Evolutionary conservation across 2,797 vertebrate genomes (phyloP).

Genomic region (Cuniculus paca): DNA sequence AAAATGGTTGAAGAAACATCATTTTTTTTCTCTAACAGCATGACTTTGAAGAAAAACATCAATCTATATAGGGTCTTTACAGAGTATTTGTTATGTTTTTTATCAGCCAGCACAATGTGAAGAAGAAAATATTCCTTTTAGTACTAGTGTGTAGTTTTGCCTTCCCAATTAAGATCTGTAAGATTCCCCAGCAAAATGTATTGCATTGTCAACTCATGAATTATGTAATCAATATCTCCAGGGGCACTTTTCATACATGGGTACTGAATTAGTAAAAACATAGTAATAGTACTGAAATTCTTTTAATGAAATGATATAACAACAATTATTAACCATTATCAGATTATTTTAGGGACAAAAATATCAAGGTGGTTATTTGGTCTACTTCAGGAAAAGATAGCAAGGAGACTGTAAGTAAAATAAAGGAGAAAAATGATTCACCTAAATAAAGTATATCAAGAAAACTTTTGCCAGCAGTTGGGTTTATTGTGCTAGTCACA

Average conservation of each 20-base stretch:
- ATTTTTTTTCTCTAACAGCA: neutral
- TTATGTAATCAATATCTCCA: neutral
- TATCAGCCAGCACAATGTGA: neutral
- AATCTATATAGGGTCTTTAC: neutral
- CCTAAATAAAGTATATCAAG: neutral
- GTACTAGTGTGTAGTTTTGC: neutral
- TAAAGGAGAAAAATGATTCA: neutral
- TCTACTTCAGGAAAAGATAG: neutral
- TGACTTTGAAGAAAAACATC: neutral
- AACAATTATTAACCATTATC: neutral
- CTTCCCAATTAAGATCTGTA: neutral
- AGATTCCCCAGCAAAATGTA: neutral
- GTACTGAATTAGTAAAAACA: neutral
- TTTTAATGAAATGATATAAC: neutral
- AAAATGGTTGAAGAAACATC: neutral
- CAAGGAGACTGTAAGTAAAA: neutral
- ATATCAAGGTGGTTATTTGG: neutral
- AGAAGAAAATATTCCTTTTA: neutral
- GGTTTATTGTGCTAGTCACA: neutral
- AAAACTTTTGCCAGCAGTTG: neutral
- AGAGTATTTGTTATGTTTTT: neutral
- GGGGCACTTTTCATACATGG: neutral
- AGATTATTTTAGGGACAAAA: neutral
- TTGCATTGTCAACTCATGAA: neutral
- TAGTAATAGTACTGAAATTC: neutral